Base-by-base conservation (phyloP, 2,113 vertebrate genomes). In the Paramormyrops kingsleyae region DNA sequence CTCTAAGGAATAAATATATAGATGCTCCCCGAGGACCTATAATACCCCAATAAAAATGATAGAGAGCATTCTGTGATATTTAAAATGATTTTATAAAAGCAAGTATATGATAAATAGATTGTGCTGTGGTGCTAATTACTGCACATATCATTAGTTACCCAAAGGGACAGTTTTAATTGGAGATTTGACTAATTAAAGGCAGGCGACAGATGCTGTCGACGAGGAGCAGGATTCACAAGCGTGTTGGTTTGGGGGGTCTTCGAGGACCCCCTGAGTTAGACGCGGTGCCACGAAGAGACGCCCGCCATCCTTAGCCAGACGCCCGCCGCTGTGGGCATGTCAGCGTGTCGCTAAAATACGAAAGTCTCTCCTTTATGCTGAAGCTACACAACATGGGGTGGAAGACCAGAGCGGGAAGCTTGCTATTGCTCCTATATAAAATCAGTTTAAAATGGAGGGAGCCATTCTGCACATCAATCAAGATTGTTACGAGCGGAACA, bases 81-180 rank as follows among this genome's bases (percentile, higher is more conserved):
- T 70, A 47, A 89, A 56, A 24, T 86, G 56, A 87, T 62, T 87
- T 87, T 44, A 80, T 80, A 39, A 42, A 42, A 80, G 8, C 46
- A 77, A 70, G 27, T 70, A 90, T 70, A 74, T 52, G 87, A 88
- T 27, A 88, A 83, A 90, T 87, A 88, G 74, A 88, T 83, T 88
- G 90, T 39, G 53, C 87, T n/a, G 56, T 35, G 53, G 85, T 27
- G 49, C 85, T 88, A 90, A 90, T 90, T 90, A 84, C 90, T 59
- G 74, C 87, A 83, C 62, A 88, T 87, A 90, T 88, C 90, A 88
- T 88, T 90, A 88, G 87, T 70, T 84, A 88, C 70, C 74, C 74
- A 83, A 88, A 90, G 90, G 90, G 83, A 88, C 21, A 19, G 74
- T 90, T 90, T 90, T 90, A 90, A 90, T 90, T 90, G 90, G 87